Conservation (phyloP, 35 echinoderm and acorn worm species). For the Diadema setosum region DNA sequence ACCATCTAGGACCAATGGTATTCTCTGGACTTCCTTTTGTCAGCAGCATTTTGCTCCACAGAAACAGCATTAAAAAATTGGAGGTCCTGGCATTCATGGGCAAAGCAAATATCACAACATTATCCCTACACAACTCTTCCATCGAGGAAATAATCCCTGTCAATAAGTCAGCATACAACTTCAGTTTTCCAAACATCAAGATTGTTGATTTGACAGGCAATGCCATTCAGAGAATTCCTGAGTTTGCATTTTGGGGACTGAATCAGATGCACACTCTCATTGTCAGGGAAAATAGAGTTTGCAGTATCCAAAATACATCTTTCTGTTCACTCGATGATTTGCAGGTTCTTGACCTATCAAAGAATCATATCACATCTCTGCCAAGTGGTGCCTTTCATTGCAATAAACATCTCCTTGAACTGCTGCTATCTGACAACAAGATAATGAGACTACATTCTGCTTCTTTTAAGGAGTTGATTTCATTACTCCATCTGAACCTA, state of each 20-base stretch:
- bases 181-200: not conserved
- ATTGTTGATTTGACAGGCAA: not conserved
- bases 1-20: not conserved
- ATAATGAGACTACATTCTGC: not conserved
- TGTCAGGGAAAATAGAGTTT: not conserved
- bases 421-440: not conserved
- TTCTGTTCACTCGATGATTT: not conserved
- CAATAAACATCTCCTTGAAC: not conserved
- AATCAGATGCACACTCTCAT: not conserved
- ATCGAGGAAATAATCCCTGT: not conserved
- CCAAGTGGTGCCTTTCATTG: not conserved
- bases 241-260: not conserved
- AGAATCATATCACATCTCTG: not conserved
- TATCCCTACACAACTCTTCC: not conserved
- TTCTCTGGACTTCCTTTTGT: not conserved
- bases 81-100: not conserved
- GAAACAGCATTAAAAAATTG: not conserved
- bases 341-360: not conserved
- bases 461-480: not conserved
- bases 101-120: not conserved
- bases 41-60: not conserved
- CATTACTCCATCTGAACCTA: no score
- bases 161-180: not conserved
- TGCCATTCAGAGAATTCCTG: not conserved
- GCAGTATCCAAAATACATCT: not conserved